Conservation (phyloP, 2,888 invertebrate species). For the Conus canariensis region DNA sequence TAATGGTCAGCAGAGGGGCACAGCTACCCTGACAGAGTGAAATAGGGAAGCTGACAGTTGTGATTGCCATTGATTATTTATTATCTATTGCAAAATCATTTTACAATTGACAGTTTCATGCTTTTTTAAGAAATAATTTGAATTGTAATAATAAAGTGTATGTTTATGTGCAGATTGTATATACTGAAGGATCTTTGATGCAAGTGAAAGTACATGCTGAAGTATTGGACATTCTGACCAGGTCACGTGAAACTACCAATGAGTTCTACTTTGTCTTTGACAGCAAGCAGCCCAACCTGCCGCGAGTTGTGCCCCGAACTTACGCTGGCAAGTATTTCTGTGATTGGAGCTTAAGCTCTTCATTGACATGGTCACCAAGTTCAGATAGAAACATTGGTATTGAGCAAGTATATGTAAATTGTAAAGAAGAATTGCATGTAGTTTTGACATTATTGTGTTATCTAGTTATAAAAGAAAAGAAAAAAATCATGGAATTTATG, state of each 20-base stretch:
- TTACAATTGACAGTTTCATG: too few species aligned
- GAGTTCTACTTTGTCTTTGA: slow-evolving; percentile 87
- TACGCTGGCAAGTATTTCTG: slow-evolving; percentile 83
- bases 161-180: slow-evolving; percentile 79
- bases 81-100: too few species aligned
- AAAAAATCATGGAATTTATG: too few species aligned
- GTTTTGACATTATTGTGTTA: neutral
- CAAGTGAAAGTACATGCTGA: slow-evolving; percentile 86
- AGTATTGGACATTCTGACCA: slow-evolving; percentile 83
- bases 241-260: slow-evolving; percentile 84
- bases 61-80: too few species aligned
- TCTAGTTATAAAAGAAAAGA: neutral
- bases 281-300: slow-evolving; percentile 77
- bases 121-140: too few species aligned
- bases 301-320: slow-evolving; percentile 83
- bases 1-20: too few species aligned
- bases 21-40: too few species aligned
- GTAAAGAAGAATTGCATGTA: too few species aligned
- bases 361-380: neutral
- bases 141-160: too few species aligned
- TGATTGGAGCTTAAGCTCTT: neutral
- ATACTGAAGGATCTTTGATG: slow-evolving; percentile 80
- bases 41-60: too few species aligned
- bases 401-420: too few species aligned
- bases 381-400: too few species aligned